phyloP scores from a whole-genome alignment of 2,113 vertebrate genomes.

The Corythaixoides concolor region DNA sequence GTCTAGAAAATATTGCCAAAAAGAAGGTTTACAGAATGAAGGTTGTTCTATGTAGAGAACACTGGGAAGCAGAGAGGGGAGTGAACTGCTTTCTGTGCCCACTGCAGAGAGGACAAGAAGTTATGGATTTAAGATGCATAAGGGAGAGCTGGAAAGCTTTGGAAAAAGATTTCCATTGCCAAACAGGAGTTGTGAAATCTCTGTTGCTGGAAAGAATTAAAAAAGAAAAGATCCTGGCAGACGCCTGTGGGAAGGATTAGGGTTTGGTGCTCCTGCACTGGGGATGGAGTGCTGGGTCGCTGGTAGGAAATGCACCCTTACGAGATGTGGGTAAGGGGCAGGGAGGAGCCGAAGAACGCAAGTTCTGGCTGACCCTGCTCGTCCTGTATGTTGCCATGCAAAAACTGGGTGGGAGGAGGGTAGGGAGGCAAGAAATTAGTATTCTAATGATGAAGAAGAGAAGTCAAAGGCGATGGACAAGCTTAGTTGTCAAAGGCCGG shows the following conservation, averaged over 20 bases:
- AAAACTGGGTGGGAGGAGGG: accelerated
- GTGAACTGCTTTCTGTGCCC: background rate
- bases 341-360: background rate
- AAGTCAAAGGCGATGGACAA: background rate
- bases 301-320: background rate
- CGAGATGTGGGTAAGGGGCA: background rate
- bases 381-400: background rate
- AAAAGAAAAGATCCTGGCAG: background rate
- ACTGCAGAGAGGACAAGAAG: background rate
- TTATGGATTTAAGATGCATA: background rate
- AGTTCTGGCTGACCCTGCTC: background rate
- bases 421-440: background rate
- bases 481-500: background rate
- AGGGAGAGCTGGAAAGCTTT: background rate
- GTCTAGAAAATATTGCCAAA: background rate
- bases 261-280: background rate
- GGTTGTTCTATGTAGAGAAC: accelerated
- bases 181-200: background rate
- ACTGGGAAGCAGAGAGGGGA: background rate
- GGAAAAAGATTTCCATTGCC: background rate
- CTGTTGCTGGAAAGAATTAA: background rate
- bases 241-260: background rate
- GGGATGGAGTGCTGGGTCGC: background rate
- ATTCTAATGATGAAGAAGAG: background rate
- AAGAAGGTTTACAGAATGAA: background rate